Base-by-base conservation (phyloP, 2,797 vertebrate genomes). In the Amblyraja radiata region DNA sequence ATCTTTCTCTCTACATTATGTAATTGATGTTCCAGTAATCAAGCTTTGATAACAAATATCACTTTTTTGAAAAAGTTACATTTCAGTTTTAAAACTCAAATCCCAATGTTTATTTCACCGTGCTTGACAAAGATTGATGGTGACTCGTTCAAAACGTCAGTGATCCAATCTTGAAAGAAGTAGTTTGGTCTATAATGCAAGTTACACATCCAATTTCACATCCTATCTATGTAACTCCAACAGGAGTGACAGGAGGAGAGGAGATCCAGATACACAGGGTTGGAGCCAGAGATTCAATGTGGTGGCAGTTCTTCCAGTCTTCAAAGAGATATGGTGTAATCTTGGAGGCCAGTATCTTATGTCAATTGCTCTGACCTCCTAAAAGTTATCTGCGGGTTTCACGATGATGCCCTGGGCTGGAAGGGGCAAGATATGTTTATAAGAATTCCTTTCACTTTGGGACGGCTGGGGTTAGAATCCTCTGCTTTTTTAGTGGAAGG, bases 31-130 rank as follows among this genome's bases (percentile, higher is more conserved):
- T 63, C 14, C 36, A 65, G 28, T 32, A 32, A 68, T 88, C 61
- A 32, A 32, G 13, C 61, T 21, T 88, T 32, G 61, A 36, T 65
- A 88, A 88, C n/a, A 88, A 88, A 88, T 61, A 84, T 25, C 61
- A 32, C 61, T 63, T n/a, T 8, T 0, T 18, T n/a, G 32, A 88
- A 6, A 88, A 65, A 7, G 0, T 16, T 39, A 65, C 28, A 10
- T 8, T 88, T 68, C 61, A 88, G 63, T 32, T 88, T 68, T 32
- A 88, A 36, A 86, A 86, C n/a, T 61, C 65, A 18, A 88, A 88
- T 68, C 16, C 1, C 84, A 7, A 68, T 65, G 84, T 88, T 68
- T 36, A 36, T 65, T 88, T 88, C 6, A 88, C 61, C 65, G 28
- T 88, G 84, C 28, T 86, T 63, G 61, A n/a, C 28, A 65, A 61